Evolutionary conservation across 2,113 vertebrate genomes (phyloP).

Genomic region (Varanus salvator): DNA sequence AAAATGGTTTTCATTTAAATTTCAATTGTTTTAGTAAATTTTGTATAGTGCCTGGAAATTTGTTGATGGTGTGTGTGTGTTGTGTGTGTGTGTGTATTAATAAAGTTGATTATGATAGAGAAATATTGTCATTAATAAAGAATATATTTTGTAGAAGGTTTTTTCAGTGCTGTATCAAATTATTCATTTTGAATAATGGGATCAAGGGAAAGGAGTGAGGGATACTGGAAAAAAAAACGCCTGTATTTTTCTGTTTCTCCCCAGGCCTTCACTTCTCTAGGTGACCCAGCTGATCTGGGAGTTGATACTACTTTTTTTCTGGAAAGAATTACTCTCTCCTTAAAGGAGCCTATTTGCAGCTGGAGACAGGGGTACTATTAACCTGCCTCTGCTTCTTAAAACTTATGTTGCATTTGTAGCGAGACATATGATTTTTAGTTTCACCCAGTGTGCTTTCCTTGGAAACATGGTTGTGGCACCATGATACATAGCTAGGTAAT

Average conservation of each 20-base stretch:
- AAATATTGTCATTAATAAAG: too few relatives aligned
- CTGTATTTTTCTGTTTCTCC: background rate
- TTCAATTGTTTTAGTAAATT: too few relatives aligned
- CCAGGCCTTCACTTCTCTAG: background rate
- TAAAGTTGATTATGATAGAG: too few relatives aligned
- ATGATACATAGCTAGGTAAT: background rate
- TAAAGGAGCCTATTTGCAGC: background rate
- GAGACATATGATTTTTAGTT: background rate
- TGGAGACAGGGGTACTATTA: background rate
- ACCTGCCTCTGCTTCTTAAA: background rate
- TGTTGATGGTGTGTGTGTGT: too few relatives aligned
- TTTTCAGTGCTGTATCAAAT: too few relatives aligned
- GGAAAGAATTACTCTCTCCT: background rate
- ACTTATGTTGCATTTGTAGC: background rate
- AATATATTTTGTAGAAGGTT: too few relatives aligned
- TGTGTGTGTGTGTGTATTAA: too few relatives aligned
- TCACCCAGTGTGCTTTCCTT: background rate
- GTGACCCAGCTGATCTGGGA: too few relatives aligned
- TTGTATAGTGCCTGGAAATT: too few relatives aligned
- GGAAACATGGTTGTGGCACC: background rate
- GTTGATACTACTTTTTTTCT: background rate
- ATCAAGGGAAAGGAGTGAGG: background rate
- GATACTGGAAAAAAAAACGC: background rate
- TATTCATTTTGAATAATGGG: too few relatives aligned
- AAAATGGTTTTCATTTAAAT: too few relatives aligned